These are phyloP conservation scores for Sebastes glaucus DNA, from an alignment of 2,797 vertebrate species.

Conservation along the genomic window DNA sequence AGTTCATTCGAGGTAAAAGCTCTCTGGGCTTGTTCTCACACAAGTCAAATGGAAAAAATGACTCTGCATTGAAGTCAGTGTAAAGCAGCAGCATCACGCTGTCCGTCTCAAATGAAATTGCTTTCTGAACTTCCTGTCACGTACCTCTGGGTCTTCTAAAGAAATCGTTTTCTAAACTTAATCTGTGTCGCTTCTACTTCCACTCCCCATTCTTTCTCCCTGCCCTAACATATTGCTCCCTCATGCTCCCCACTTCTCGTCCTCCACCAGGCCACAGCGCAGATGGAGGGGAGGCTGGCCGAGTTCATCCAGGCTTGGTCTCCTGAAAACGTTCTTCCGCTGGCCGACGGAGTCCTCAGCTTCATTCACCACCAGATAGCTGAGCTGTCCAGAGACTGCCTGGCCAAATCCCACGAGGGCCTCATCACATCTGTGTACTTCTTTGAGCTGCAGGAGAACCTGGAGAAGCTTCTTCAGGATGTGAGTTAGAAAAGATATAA, in stretches of 20 bases:
- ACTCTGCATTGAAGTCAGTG: not conserved
- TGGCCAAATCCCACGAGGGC: slow-evolving; percentile 89
- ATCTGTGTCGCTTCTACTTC: not conserved
- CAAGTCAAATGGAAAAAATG: not conserved
- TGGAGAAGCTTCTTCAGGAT: slow-evolving; percentile 91
- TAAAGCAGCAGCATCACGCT: not conserved
- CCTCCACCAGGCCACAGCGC: slow-evolving; percentile 86
- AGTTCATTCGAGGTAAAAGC: slow-evolving; percentile 36
- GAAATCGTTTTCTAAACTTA: not conserved
- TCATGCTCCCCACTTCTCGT: not conserved
- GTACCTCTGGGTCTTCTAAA: not conserved
- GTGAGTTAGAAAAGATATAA: slow-evolving; percentile 77
- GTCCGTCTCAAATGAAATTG: not conserved
- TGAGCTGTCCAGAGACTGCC: slow-evolving; percentile 91
- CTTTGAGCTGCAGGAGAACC: slow-evolving; percentile 93
- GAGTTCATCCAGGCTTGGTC: slow-evolving; percentile 87
- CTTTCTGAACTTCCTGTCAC: slow-evolving; percentile 9
- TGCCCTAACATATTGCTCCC: not conserved
- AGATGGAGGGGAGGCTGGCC: slow-evolving; percentile 91
- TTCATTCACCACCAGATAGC: slow-evolving; percentile 96
- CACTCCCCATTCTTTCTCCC: not conserved
- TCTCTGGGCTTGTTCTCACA: slow-evolving; percentile 21
- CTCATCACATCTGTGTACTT: slow-evolving; percentile 94
- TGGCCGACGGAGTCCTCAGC: slow-evolving; percentile 91
- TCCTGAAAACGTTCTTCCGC: slow-evolving; percentile 87